phyloP scores from a whole-genome alignment of 1,140 invertebrate species.

The Meteorus sp. region DNA sequence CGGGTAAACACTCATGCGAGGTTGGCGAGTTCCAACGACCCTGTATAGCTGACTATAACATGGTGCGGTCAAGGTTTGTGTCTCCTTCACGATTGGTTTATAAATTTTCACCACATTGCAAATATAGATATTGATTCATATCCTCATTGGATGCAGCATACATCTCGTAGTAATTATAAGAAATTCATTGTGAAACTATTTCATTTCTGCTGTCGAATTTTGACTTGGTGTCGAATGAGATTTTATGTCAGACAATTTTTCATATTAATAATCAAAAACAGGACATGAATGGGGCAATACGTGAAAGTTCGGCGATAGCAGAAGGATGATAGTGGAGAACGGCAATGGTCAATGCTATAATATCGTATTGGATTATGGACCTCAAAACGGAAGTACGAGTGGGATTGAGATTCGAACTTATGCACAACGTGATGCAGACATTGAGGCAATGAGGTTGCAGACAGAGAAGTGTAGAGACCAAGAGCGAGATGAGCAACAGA shows the following conservation, averaged over 20 bases:
- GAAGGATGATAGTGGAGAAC: no score
- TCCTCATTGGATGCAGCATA: neutral
- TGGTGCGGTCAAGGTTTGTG: slow-evolving; percentile 44
- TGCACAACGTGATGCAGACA: neutral
- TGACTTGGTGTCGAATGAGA: no score
- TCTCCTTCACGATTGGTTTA: neutral
- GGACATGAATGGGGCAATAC: no score
- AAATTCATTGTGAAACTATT: no score
- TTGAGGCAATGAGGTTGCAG: slow-evolving; percentile 4
- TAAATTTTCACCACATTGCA: neutral
- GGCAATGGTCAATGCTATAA: no score
- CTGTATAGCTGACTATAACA: slow-evolving; percentile 31
- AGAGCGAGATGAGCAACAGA: neutral
- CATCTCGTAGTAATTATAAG: no score
- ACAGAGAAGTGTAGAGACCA: neutral
- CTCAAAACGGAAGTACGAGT: slow-evolving; percentile 8
- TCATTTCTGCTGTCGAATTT: no score
- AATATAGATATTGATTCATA: neutral
- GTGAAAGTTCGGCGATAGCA: no score
- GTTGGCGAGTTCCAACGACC: slow-evolving; percentile 35
- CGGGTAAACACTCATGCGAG: slow-evolving; percentile 36
- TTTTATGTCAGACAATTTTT: no score
- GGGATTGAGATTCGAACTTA: neutral
- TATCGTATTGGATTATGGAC: no score
- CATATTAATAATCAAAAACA: no score